Conservation (phyloP, 2,888 invertebrate species). For the Eupithecia exiguata region DNA sequence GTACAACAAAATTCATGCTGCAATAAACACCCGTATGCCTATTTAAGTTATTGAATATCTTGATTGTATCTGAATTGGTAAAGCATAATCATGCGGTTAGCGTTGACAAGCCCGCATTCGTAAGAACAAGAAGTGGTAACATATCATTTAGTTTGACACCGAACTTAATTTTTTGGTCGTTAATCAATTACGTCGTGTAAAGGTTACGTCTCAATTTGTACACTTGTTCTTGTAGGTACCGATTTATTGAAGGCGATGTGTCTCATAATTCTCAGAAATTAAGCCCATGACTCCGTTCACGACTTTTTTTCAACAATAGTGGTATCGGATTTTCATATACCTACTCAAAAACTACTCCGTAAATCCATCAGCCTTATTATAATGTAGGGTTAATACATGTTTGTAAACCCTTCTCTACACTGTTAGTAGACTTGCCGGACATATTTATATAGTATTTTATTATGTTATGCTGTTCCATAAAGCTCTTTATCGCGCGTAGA, state of each 20-base stretch:
- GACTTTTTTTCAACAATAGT: not conserved
- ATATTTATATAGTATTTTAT: not conserved
- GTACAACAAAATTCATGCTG: conserved; percentile 5
- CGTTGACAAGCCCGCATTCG: conserved; percentile 73
- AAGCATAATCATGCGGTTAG: conserved; percentile 58
- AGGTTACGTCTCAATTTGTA: conserved; percentile 69
- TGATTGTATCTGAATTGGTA: conserved; percentile 63
- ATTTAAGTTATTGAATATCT: conserved; percentile 55
- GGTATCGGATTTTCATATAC: not conserved
- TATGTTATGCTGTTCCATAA: not conserved
- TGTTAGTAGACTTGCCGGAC: not conserved
- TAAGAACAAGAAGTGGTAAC: conserved; percentile 63
- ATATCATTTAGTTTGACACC: conserved; percentile 80
- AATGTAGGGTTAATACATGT: not conserved
- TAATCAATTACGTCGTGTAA: conserved; percentile 71
- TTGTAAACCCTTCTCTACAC: not conserved
- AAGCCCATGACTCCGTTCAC: not conserved
- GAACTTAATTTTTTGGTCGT: conserved; percentile 68
- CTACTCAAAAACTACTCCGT: not conserved
- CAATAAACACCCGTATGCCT: conserved; percentile 67
- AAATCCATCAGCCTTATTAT: not conserved
- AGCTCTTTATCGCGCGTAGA: not conserved
- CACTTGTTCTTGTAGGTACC: conserved; percentile 18
- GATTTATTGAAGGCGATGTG: conserved; percentile 13
- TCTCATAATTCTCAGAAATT: not conserved